Conservation (phyloP, 2,113 vertebrate species). For the Xenopus borealis region DNA sequence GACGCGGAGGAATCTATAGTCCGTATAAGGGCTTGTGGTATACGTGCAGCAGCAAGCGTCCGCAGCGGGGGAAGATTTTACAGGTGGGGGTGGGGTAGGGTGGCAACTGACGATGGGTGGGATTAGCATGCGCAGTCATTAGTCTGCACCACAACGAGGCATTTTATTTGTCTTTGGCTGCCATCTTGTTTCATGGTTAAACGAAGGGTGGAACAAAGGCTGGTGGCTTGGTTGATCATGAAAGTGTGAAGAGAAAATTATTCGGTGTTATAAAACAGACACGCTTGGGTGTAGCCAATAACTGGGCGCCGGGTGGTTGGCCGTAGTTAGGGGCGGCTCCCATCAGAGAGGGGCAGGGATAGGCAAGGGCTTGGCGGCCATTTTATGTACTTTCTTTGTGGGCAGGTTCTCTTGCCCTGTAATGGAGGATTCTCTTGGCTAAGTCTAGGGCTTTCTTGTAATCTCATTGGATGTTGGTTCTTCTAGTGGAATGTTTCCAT, state of each 20-base stretch:
- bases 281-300: too few relatives aligned
- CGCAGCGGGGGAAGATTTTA: slow-evolving; percentile 13
- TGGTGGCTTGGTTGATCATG: neutral
- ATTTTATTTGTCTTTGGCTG: neutral
- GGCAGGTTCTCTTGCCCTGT: neutral
- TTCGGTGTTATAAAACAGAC: neutral
- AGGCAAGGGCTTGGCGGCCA: slow-evolving; percentile 11
- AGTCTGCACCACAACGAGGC: slow-evolving; percentile 25
- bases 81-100: slow-evolving; percentile 25
- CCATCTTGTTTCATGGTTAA: slow-evolving; percentile 25
- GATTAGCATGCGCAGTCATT: neutral
- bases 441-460: neutral
- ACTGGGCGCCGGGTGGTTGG: neutral
- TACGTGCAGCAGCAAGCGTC: slow-evolving; percentile 40
- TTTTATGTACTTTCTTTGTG: neutral
- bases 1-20: slow-evolving; percentile 6
- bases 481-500: too few relatives aligned
- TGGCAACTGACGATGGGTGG: slow-evolving; percentile 20
- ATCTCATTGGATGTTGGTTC: too few relatives aligned
- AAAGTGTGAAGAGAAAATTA: neutral
- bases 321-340: neutral
- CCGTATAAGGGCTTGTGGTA: neutral
- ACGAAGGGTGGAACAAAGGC: slow-evolving; percentile 1
- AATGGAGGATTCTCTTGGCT: slow-evolving; percentile 24
- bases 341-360: neutral